phyloP scores from a whole-genome alignment of 2,113 vertebrate species.

The Gadus macrocephalus region DNA sequence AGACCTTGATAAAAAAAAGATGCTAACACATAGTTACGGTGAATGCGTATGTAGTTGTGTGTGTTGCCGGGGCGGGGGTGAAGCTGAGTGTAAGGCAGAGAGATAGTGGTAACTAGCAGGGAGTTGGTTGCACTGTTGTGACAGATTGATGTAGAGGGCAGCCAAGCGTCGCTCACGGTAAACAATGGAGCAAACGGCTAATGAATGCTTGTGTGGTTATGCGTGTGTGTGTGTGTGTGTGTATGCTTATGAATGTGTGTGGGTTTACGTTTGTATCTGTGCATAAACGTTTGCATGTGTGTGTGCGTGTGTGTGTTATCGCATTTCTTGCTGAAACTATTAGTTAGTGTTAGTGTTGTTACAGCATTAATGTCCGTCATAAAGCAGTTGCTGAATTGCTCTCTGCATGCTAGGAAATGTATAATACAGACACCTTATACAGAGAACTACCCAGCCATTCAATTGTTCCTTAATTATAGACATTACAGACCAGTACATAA shows the following conservation, averaged over 20 bases:
- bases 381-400: too few species aligned
- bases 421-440: too few species aligned
- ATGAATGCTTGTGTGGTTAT: constrained; percentile 30
- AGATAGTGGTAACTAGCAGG: background rate
- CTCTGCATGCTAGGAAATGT: too few species aligned
- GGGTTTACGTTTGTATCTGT: constrained; percentile 6
- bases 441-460: too few species aligned
- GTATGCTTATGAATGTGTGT: constrained; percentile 9
- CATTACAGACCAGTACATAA: too few species aligned
- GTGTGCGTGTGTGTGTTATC: too few species aligned
- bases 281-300: constrained; percentile 14
- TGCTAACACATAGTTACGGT: background rate
- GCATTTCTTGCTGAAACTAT: too few species aligned
- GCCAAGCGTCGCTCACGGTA: constrained; percentile 32
- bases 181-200: constrained; percentile 48
- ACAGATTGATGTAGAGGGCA: constrained; percentile 51
- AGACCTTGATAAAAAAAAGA: constrained; percentile 30
- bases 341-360: too few species aligned
- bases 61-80: background rate
- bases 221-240: background rate
- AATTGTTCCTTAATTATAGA: too few species aligned
- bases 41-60: background rate
- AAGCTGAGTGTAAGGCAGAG: background rate
- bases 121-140: constrained; percentile 25
- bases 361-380: too few species aligned